Conservation (phyloP, 2,888 invertebrate species). For the Odontomyia ornata region DNA sequence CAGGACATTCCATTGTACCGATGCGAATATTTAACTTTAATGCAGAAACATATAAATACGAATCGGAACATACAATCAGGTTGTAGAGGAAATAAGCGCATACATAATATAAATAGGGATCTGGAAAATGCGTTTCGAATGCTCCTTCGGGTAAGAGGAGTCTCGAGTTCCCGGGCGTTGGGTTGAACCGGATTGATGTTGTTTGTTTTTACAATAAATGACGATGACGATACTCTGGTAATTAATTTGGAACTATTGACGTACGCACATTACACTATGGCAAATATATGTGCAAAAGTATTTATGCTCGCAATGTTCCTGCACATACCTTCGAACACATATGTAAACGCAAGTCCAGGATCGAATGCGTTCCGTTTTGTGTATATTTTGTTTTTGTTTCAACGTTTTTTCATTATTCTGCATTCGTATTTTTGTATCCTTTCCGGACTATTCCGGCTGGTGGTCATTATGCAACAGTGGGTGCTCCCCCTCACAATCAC, state of each 20-base stretch:
- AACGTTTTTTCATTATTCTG: slow-evolving; percentile 20
- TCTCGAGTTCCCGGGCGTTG: not conserved
- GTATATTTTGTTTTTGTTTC: not conserved
- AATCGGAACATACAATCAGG: not conserved
- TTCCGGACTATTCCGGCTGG: slow-evolving; percentile 13
- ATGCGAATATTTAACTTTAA: not conserved
- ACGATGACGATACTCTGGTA: slow-evolving; percentile 32
- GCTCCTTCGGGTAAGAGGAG: not conserved
- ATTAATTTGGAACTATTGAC: slow-evolving; percentile 42
- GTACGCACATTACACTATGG: slow-evolving; percentile 6
- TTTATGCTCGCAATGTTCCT: not conserved
- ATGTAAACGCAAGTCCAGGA: too few species aligned
- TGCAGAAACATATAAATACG: not conserved
- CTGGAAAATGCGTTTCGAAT: not conserved
- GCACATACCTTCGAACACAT: too few species aligned
- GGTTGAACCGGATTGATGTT: slow-evolving; percentile 12
- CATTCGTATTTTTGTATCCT: slow-evolving; percentile 30
- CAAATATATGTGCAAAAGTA: not conserved
- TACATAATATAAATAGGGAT: not conserved
- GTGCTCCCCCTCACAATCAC: not conserved
- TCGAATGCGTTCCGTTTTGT: not conserved
- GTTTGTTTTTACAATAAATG: slow-evolving; percentile 18
- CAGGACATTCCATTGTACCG: too few species aligned
- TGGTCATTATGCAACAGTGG: slow-evolving; percentile 24
- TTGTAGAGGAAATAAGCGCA: not conserved